A percentile compares a stretch with the other conserved stretches of the same genome.
phyloP scores from a whole-genome alignment of 1,140 invertebrate species.

The Tyrophagus putrescentiae region DNA sequence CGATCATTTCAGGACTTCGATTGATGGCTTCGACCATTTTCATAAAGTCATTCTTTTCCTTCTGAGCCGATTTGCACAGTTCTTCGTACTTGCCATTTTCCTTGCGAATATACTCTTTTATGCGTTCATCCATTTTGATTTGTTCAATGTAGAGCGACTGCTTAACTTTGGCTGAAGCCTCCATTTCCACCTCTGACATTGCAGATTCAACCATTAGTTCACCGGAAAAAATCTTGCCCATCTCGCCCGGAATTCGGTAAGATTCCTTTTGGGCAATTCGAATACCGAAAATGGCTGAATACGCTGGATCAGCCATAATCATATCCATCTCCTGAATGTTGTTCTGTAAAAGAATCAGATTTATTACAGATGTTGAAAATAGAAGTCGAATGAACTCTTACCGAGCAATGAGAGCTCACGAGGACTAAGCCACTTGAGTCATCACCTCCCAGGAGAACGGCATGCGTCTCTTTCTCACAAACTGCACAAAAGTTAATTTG shows the following conservation, averaged over 20 bases:
- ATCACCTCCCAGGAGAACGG: not conserved
- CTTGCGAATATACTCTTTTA: not conserved
- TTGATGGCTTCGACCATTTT: not conserved
- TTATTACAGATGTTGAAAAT: no score
- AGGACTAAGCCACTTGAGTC: not conserved
- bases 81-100: not conserved
- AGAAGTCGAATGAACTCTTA: no score
- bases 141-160: not conserved
- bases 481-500: not conserved
- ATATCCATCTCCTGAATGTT: not conserved
- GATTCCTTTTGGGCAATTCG: not conserved
- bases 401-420: no score
- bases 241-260: not conserved
- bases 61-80: not conserved
- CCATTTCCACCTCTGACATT: not conserved
- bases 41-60: not conserved
- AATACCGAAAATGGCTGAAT: not conserved
- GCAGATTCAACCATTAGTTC: no score
- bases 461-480: constrained; percentile 15
- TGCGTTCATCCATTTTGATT: not conserved
- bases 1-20: not conserved
- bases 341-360: no score
- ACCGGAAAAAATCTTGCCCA: no score
- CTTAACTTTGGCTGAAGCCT: not conserved
- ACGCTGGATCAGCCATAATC: not conserved